A percentile compares a stretch with the other conserved stretches of the same genome.
Evolutionary conservation across 2,113 vertebrate species (phyloP).

Genomic region (Oncorhynchus masou): DNA sequence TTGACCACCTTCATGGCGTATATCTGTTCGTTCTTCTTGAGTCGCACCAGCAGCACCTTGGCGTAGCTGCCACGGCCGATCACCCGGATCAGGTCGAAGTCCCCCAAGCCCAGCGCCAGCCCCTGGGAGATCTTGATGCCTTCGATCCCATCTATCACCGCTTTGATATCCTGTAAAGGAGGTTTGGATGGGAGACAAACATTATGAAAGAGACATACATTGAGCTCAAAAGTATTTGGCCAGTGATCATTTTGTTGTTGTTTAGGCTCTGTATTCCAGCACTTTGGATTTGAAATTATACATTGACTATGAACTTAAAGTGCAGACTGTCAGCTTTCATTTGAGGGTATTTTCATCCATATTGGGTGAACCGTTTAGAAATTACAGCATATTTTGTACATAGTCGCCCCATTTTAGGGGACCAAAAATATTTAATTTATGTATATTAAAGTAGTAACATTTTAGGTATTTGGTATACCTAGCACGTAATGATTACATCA

Average conservation of each 20-base stretch:
- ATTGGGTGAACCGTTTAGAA: too few species aligned
- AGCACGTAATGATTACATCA: too few species aligned
- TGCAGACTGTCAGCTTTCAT: too few species aligned
- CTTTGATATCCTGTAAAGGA: conserved; percentile 82
- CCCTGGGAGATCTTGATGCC: conserved; percentile 93
- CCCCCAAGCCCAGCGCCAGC: conserved; percentile 86
- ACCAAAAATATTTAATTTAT: too few species aligned
- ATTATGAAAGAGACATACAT: neutral
- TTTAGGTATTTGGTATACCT: too few species aligned
- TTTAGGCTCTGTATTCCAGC: too few species aligned
- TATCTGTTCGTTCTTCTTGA: conserved; percentile 93
- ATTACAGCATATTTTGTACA: too few species aligned
- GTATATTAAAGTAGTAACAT: too few species aligned
- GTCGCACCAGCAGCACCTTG: conserved; percentile 93
- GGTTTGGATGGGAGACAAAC: neutral
- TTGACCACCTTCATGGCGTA: conserved; percentile 99
- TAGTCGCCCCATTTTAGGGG: too few species aligned
- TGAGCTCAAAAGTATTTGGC: neutral
- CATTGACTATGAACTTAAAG: too few species aligned
- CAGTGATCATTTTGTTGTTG: neutral
- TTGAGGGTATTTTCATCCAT: too few species aligned
- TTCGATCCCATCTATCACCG: conserved; percentile 92
- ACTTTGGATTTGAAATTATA: too few species aligned
- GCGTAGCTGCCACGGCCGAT: conserved; percentile 97
- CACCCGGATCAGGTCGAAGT: conserved; percentile 95